Base-by-base conservation (phyloP, 1,140 invertebrate species). In the Radopholus similis region DNA sequence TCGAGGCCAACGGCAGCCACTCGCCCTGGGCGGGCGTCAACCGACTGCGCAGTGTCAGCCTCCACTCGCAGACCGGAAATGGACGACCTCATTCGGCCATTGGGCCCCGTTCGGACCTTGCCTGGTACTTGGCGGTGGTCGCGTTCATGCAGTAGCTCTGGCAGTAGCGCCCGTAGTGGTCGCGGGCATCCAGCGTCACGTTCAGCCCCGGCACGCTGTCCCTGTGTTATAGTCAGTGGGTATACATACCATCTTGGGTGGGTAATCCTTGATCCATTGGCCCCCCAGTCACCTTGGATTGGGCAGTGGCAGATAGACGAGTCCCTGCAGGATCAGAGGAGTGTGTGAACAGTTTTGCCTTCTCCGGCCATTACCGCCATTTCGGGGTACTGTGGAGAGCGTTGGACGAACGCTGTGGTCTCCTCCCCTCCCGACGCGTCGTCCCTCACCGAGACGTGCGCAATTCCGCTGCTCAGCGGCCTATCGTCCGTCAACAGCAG, bases 151-250 rank as follows among this genome's bases (percentile, higher is more conserved):
- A 81, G 53, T 81, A 81, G 37, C 72, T 74, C 44, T 81, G 78
- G 64, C 78, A 81, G 59, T 81, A 81, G 44, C 81, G 59, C 28
- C 78, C 78, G 37, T 80, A 81, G 40, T 73, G 67, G 68, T 81
- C 78, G 65, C 68, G 60, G 9, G 78, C 78, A 32, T 78, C 78
- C 34, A 81, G 42, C 9, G 66, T 63, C 8, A 81, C 68, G 38
- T 80, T 75, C 42, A 68, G 60, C 26, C 55, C 23, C n/a, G 68
- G 37, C 18, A 62, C 72, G 9, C 64, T 60, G 40, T 62, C 59
- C 2, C 59, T n/a, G n/a, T n/a, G n/a, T n/a, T n/a, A n/a, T n/a
- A n/a, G n/a, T n/a, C n/a, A n/a, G n/a, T n/a, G n/a, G n/a, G n/a
- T n/a, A n/a, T n/a, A n/a, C n/a, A n/a, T n/a, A n/a, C n/a, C n/a